Evolutionary conservation across 2,888 invertebrate genomes (phyloP), one percentile per base, ranked within the genome.

Genomic region (Epistrophella euchroma): DNA sequence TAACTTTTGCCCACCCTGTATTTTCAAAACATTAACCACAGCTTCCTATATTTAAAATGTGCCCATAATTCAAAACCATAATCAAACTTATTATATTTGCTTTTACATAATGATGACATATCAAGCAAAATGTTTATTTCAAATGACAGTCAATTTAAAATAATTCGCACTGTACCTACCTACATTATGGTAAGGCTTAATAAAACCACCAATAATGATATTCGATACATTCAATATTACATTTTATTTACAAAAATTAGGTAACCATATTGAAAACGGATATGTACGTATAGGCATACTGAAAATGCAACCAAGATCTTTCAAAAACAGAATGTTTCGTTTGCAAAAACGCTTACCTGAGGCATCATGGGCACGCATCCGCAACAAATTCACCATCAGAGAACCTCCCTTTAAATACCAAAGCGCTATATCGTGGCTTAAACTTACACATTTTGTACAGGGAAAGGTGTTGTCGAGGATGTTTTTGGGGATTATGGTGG

Each of bases 401-500:
- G 28, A 40, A 70, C 40, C 40, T 70, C 13, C 55, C n/a, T 17
- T 13, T 37, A 40, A 25, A 37, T 70, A n/a, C 25, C 17, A 32
- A 55, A 13, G 40, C 28, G 4, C 11, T 55, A 45, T 72, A 72
- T 58, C 32, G 58, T 45, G 72, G 72, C 45, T 70, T 47, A 47
- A 17, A 13, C 40, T 43, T 15, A 45, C 55, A 37, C 28, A 22
- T 9, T 60, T 32, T 6, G 32, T 32, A n/a, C 66, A 66, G 75
- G 45, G 56, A 25, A 55, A 9, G 19, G 22, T 19, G 32, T 40
- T 55, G 64, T 66, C 32, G 32, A 32, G 66, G 28, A 45, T 64
- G 64, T 64, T 64, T 74, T 35, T 47, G 32, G 17, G 73, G 35
- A 81, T 73, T 85, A 73, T 70, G 85, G 73, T 85, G 81, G 37